Evolutionary conservation across 2,888 invertebrate species (phyloP), one percentile per base, ranked within the genome.

Genomic region (Aspidiotus destructor): DNA sequence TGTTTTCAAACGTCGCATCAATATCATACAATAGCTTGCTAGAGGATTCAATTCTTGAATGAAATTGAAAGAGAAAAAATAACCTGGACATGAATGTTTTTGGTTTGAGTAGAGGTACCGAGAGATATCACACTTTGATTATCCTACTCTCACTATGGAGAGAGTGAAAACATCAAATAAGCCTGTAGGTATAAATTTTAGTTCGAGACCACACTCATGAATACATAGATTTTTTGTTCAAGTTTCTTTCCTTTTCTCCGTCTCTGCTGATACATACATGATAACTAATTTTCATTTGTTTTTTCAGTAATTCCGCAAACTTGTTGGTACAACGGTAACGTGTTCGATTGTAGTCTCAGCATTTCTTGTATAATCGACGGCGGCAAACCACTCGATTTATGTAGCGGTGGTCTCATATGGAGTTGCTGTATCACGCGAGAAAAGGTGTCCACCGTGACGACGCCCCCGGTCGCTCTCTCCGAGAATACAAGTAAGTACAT

Each of bases 341-440:
- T 89, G 74, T 93, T 88, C 80, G 88, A 91, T 72, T 94, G 94
- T 76, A 92, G 92, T 0, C 82, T 94, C 71, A 92, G 92, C 77
- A 89, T 94, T 74, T 89, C 92, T 71, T 94, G 94, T 77, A 91
- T 93, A 11, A 80, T 94, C 69, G 87, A 89, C 7, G 93, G 94
- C 1, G 90, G 91, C 7, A 85, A 88, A 72, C 92, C 93, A 1
- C 78, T 94, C 75, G 93, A 94, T 78, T 82, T 93, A 0, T 94
- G 94, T 77, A 92, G 90, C 11, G 94, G 94, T 28, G 94, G 94
- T 65, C 86, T 93, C 85, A 91, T 94, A 73, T 94, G 94, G 93
- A 89, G 91, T 7, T 94, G 94, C 77, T 94, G 94, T 76, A 88
- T 94, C 10, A 78, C 80, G 62, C 73, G 77, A 61, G 90, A 92